Conservation (phyloP, 2,888 invertebrate genomes). For the Uropetala carovei region DNA sequence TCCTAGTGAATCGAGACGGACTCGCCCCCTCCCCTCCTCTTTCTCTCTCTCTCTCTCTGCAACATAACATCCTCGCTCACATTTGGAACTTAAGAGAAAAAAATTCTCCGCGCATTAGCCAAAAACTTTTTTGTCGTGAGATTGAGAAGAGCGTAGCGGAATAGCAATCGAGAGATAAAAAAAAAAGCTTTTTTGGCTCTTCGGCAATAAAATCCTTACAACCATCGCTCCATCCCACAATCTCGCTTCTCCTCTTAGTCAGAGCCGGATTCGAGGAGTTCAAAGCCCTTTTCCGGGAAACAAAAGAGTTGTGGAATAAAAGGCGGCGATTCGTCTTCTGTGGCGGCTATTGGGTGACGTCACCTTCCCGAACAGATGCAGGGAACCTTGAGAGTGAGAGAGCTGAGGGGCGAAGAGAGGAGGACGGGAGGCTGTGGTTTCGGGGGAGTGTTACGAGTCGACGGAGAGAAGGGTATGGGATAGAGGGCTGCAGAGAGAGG, state of each 20-base stretch:
- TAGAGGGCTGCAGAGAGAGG: background rate
- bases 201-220: slow-evolving; percentile 16
- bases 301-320: slow-evolving; percentile 27
- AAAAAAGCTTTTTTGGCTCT: slow-evolving; percentile 15
- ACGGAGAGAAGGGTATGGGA: background rate
- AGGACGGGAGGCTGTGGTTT: background rate
- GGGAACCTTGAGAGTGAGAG: slow-evolving; percentile 20
- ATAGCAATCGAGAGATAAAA: background rate
- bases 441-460: background rate
- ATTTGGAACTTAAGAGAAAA: slow-evolving; percentile 7
- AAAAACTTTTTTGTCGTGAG: slow-evolving; percentile 1
- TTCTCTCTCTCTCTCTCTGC: background rate
- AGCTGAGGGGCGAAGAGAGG: background rate
- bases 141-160: background rate
- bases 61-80: background rate
- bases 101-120: background rate
- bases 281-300: slow-evolving; percentile 63
- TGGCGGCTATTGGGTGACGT: background rate
- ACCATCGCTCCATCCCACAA: slow-evolving; percentile 5
- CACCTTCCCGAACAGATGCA: background rate
- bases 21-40: background rate
- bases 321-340: slow-evolving; percentile 40
- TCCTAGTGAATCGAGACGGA: background rate
- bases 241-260: slow-evolving; percentile 42
- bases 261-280: slow-evolving; percentile 61